These are phyloP conservation scores for Cardiocondyla obscurior DNA, from an alignment of 1,140 invertebrate genomes.

Conservation along the genomic window DNA sequence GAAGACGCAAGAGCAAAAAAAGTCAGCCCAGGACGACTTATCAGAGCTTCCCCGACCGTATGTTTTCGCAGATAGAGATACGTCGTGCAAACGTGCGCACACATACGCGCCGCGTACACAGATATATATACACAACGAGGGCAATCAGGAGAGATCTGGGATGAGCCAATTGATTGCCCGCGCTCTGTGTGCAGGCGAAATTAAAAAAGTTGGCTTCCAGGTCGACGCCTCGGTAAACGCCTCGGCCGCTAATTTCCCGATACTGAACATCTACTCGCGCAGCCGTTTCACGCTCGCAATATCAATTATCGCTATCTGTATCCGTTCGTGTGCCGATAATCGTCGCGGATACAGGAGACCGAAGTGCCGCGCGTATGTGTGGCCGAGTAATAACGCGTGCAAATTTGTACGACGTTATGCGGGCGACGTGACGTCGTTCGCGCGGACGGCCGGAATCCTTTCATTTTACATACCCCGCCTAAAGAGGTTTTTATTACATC, in stretches of 20 bases:
- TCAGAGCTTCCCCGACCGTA: conserved; percentile 3
- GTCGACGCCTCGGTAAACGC: conserved; percentile 44
- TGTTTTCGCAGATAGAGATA: conserved; percentile 24
- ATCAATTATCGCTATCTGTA: conserved; percentile 46
- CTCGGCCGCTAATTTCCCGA: conserved; percentile 30
- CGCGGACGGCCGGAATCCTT: not conserved
- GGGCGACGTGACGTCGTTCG: conserved; percentile 22
- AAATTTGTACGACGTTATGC: conserved; percentile 29
- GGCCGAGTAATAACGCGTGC: not conserved
- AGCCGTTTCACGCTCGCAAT: conserved; percentile 25
- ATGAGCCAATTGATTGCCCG: conserved; percentile 37
- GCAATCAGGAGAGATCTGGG: conserved; percentile 38
- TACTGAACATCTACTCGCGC: conserved; percentile 9
- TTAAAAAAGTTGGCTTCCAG: conserved; percentile 52
- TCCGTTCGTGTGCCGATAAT: not conserved
- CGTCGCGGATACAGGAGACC: not conserved
- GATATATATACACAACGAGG: not conserved
- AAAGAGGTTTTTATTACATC: not conserved
- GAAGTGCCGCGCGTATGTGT: not conserved
- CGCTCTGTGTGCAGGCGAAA: conserved; percentile 27
- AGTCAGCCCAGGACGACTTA: conserved; percentile 22
- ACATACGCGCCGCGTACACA: not conserved
- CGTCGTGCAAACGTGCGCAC: not conserved
- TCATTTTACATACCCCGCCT: not conserved
- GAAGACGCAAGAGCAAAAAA: not conserved